phyloP scores from a whole-genome alignment of 2,888 invertebrate genomes.

The Leptodirus hochenwartii region DNA sequence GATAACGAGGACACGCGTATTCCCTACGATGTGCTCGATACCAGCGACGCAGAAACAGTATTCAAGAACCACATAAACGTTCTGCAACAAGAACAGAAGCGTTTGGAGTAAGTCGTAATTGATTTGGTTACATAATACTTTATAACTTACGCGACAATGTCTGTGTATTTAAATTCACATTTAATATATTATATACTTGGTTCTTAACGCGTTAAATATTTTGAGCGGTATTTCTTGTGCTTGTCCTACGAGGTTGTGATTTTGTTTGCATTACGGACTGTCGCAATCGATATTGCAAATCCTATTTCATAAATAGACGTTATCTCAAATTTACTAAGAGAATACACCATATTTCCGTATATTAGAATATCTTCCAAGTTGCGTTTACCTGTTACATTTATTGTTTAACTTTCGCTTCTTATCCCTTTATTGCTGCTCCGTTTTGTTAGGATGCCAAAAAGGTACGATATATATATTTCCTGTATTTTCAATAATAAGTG shows the following conservation, averaged over 20 bases:
- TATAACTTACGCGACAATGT: conserved; percentile 17
- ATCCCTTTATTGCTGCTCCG: conserved; percentile 8
- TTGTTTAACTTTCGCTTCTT: conserved; percentile 10
- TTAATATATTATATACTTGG: conserved; percentile 9
- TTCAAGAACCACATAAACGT: conserved; percentile 84
- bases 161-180: conserved; percentile 10
- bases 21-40: conserved; percentile 81
- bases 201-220: conserved; percentile 8
- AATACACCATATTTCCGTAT: too few species aligned
- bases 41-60: conserved; percentile 79
- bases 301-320: too few species aligned
- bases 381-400: too few species aligned
- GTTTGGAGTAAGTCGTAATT: conserved; percentile 59
- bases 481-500: too few species aligned
- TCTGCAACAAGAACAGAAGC: conserved; percentile 79
- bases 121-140: conserved; percentile 4
- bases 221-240: too few species aligned
- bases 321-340: too few species aligned
- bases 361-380: too few species aligned
- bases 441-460: conserved; percentile 13
- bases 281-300: too few species aligned
- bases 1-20: conserved; percentile 55
- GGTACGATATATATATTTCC: too few species aligned
- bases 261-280: too few species aligned
- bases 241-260: too few species aligned